Evolutionary conservation across 2,113 vertebrate species (phyloP), one percentile per base, ranked within the genome.

Genomic region (Scytalopus superciliaris): DNA sequence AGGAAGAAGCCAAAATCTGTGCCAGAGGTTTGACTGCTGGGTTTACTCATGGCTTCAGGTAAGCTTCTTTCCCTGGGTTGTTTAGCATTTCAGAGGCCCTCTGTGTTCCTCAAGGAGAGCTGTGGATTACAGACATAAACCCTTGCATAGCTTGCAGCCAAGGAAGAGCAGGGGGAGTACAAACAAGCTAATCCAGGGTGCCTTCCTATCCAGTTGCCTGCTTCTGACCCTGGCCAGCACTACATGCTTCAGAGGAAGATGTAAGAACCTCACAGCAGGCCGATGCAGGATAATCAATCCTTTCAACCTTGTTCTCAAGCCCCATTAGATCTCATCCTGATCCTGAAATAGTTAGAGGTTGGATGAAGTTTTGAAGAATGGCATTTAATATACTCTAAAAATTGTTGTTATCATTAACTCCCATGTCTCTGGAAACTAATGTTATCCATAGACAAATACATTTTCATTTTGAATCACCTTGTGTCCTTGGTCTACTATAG

Each of bases 21-120:
- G 91, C 88, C 94, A 95, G 69, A 93, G 78, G 76, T 96, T 96
- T 94, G 87, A 78, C 95, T 93, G 90, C 94, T 94, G 84, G 80
- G 90, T 94, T 97, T 97, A 91, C 90, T 87, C 87, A 83, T 74
- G 75, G 81, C 73, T 96, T 93, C 96, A 97, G 96, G 97, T 97
- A 97, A 97, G 93, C 97, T 94, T 76, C 92, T 97, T 96, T 95
- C 59, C 79, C 69, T 77, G 22, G 78, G 50, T 69, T 95, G 76
- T 87, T 96, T 96, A 96, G 92, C 94, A 97, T 96, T 94, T 94
- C 90, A 93, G 96, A 94, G 63, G 90, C 68, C 53, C 78, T 93
- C 77, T 68, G 47, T 87, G 95, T 28, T 95, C 83, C 93, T 95
- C 56, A 83, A 95, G 94, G 91, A 89, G 70, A 94, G 55, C 63